phyloP scores from a whole-genome alignment of 2,113 vertebrate species.

The Martes martes region DNA sequence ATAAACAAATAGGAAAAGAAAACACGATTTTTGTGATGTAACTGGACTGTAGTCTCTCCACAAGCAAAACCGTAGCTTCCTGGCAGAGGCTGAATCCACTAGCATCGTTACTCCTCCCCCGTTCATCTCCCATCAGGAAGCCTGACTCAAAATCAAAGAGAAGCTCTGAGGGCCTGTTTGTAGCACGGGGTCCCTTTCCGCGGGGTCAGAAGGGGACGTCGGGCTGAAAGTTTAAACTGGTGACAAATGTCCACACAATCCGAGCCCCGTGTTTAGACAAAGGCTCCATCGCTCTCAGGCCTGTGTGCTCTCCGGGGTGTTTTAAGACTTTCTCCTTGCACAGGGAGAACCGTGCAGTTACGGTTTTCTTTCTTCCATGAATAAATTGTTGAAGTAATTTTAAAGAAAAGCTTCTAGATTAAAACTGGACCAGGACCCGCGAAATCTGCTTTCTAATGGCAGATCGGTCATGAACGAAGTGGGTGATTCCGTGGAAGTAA shows the following conservation, averaged over 20 bases:
- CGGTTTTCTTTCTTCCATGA: constrained; percentile 46
- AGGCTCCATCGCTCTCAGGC: constrained; percentile 29
- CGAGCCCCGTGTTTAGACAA: constrained; percentile 52
- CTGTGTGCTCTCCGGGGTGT: constrained; percentile 60
- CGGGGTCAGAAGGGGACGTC: constrained; percentile 55
- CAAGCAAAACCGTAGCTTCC: constrained; percentile 30
- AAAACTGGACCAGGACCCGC: constrained; percentile 39
- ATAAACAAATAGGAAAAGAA: background rate
- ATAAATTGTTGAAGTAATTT: constrained; percentile 65
- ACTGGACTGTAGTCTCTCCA: background rate
- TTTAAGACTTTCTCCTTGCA: constrained; percentile 59
- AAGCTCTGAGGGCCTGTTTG: constrained; percentile 5
- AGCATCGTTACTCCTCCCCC: background rate
- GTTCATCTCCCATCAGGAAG: constrained; percentile 52
- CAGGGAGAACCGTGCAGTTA: constrained; percentile 63
- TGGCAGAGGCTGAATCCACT: background rate
- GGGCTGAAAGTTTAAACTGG: constrained; percentile 50
- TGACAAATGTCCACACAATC: constrained; percentile 53
- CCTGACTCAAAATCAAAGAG: constrained; percentile 44
- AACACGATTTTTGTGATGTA: background rate
- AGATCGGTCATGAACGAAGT: background rate
- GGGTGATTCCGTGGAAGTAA: constrained; percentile 28
- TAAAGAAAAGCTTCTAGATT: constrained; percentile 59
- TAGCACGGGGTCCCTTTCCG: constrained; percentile 12
- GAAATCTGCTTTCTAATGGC: constrained; percentile 38